Evolutionary conservation across 1,140 invertebrate species (phyloP), one percentile per base, ranked within the genome.

Genomic region (Atta colombica): DNA sequence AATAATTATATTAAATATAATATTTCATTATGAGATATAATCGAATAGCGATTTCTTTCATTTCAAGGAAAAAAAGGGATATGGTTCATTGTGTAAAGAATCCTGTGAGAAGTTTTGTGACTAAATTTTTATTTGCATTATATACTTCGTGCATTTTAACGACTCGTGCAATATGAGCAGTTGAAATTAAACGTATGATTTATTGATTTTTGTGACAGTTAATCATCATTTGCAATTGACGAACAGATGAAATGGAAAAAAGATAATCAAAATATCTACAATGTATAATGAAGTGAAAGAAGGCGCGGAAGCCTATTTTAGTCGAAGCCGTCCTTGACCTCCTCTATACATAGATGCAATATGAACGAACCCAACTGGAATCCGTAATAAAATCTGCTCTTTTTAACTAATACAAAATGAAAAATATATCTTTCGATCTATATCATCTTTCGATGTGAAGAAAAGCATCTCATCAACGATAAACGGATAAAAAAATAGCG

Each of bases 131-230:
- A 14, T 45, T 55, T 21, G 31, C n/a, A n/a, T 45, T 58, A 58
- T 2, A 12, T 45, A n/a, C 39, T 7, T 28, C 10, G 49, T 10
- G 66, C 55, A 39, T 28, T 35, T 63, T 18, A 71, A 84, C 51
- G 58, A 60, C n/a, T 68, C 14, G 53, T 16, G 53, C 63, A 82
- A 75, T 75, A 86, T 80, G 75, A 63, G 69, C 63, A 86, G 39
- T n/a, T 21, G n/a, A 53, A 28, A 85, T 58, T 78, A 63, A 53
- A 65, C 31, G 53, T 53, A 78, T 80, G 78, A 88, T 88, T 89
- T 89, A 78, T 72, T 74, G 60, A 68, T 88, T 85, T 88, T 8
- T 39, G 0, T 16, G 51, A 60, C 63, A 53, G 28, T 66, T 49
- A 66, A 85, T 63, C 49, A 53, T 28, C 58, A 35, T 72, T 80